Base-by-base conservation (phyloP, 2,888 invertebrate species). In the Phaonia tiefii region DNA sequence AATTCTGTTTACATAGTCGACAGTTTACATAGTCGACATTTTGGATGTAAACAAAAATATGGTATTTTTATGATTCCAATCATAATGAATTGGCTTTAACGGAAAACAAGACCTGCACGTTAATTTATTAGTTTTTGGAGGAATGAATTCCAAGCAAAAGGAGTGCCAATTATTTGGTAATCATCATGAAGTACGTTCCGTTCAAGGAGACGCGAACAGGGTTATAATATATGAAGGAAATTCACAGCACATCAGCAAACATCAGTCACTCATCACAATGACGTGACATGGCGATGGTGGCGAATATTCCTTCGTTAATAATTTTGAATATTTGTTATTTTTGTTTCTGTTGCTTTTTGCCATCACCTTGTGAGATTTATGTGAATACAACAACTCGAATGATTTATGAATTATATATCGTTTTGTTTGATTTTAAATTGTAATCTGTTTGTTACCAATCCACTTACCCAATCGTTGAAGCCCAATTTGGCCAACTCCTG, bases 401-500 rank as follows among this genome's bases (percentile, higher is more conserved):
- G 42, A 63, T 63, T 69, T 42, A 69, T 54, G 54, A 54, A 0
- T 39, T 42, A 31, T 8, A 31, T 31, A 20, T 51, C 1, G 51
- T 22, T 22, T 17, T 10, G 17, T 51, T 44, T 11, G 20, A 2
- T 51, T 15, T 49, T 44, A 44, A 60, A n/a, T n/a, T 13, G 7
- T 17, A 1, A 3, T 42, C 1, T 44, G 25, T 25, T 13, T 15
- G 15, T 31, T 44, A 7, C n/a, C n/a, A n/a, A 22, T 13, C 10
- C 17, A 91, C 94, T 91, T 92, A 97, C 97, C 98, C 98, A 98
- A 91, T 98, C 98, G 84, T 95, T 95, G 89, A 97, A 95, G 89
- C 96, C 94, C 87, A 98, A 92, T 87, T 95, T 95, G 87, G 96
- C 96, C 70, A 98, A 92, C 86, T 95, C 95, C 75, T 93, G 92